Conservation (phyloP, 1,140 invertebrate genomes). For the Calycopis cecrops region DNA sequence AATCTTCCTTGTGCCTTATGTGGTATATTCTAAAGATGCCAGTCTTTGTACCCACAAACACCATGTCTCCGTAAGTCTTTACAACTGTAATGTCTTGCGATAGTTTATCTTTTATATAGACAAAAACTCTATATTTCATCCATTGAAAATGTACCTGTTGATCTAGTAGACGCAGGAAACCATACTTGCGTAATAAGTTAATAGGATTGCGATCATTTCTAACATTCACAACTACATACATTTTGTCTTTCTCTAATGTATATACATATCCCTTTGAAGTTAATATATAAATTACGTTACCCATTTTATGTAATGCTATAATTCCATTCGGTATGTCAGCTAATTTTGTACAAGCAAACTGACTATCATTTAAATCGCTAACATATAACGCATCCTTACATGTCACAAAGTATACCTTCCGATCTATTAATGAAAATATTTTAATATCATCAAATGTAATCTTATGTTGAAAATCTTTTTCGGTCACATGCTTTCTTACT, state of each 20-base stretch:
- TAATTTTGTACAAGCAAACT: not conserved
- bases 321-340: not conserved
- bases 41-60: conserved; percentile 46
- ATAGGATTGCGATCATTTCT: not conserved
- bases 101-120: not conserved
- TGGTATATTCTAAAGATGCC: conserved; percentile 50
- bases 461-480: conserved; percentile 17
- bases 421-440: conserved; percentile 30
- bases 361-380: not conserved
- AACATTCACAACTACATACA: not conserved
- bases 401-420: not conserved
- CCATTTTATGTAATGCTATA: not conserved
- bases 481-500: conserved; percentile 21
- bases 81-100: conserved; percentile 32
- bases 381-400: not conserved
- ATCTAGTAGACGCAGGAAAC: not conserved
- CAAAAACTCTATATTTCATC: conserved; percentile 1
- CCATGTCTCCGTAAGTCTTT: conserved; percentile 38
- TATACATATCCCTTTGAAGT: conserved; percentile 23
- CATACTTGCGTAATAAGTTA: not conserved
- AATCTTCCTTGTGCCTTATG: conserved; percentile 34
- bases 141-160: not conserved
- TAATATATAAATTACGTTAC: conserved; percentile 12
- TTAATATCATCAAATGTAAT: conserved; percentile 34
- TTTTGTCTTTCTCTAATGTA: not conserved